Conservation (phyloP, 2,113 vertebrate species). For the Verasper variegatus region DNA sequence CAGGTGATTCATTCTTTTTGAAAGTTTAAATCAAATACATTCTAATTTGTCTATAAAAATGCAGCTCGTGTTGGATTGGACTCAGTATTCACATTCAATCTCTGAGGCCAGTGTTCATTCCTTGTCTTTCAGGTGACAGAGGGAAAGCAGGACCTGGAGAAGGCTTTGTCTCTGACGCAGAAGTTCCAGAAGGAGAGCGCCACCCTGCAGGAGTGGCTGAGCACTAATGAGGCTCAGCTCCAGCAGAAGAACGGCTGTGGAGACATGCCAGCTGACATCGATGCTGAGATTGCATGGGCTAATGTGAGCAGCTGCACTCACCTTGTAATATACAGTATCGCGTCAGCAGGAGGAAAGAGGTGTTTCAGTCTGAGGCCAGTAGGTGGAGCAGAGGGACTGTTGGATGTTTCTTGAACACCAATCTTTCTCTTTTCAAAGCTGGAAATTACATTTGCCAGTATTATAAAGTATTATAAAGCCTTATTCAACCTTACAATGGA, state of each 20-base stretch:
- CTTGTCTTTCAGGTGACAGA: conserved; percentile 89
- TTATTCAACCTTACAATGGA: no score
- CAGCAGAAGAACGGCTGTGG: conserved; percentile 88
- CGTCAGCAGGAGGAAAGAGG: background rate
- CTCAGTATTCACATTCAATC: background rate
- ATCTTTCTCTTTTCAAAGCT: background rate
- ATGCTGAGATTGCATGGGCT: conserved; percentile 92
- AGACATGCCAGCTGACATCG: conserved; percentile 88
- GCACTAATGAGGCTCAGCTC: conserved; percentile 83
- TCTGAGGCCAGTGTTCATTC: background rate
- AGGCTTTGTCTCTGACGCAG: conserved; percentile 88
- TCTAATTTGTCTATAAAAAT: background rate
- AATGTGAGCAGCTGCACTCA: conserved; percentile 84
- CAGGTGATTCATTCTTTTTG: conserved; percentile 82
- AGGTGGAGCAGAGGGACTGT: conserved; percentile 34
- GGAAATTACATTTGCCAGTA: background rate
- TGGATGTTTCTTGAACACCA: background rate
- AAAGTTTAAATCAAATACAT: background rate
- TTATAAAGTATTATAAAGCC: background rate
- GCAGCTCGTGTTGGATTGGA: background rate
- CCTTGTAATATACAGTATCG: background rate
- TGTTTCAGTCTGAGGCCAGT: conserved; percentile 23
- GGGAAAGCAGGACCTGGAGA: conserved; percentile 95
- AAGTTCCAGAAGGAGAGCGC: conserved; percentile 88
- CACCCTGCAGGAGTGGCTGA: conserved; percentile 90